These are phyloP conservation scores for Meiosimyza decipiens DNA, from an alignment of 2,888 invertebrate species.

Conservation along the genomic window DNA sequence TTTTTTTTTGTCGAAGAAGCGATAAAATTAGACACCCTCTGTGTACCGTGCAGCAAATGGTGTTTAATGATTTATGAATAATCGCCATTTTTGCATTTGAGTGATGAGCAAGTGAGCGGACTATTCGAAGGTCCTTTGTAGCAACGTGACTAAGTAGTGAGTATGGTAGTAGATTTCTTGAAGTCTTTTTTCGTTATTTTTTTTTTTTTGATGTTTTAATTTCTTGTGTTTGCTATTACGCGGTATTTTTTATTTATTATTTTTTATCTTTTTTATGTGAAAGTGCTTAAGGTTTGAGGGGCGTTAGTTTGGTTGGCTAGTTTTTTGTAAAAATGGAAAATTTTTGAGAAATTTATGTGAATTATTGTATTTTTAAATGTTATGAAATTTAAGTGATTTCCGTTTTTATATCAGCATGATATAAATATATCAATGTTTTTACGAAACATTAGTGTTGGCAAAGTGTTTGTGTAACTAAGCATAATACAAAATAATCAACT, in stretches of 20 bases:
- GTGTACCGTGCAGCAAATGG: conserved; percentile 55
- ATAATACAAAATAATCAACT: too few species aligned
- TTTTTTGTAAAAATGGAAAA: not conserved
- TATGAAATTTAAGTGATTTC: not conserved
- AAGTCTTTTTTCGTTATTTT: conserved; percentile 9
- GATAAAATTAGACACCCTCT: conserved; percentile 35
- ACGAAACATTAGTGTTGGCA: too few species aligned
- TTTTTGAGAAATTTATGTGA: conserved; percentile 23
- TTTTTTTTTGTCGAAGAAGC: conserved; percentile 44
- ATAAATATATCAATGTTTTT: too few species aligned
- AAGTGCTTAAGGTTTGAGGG: too few species aligned
- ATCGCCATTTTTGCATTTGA: conserved; percentile 63
- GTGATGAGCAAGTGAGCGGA: conserved; percentile 39
- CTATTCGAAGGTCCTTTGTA: not conserved
- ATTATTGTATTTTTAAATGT: conserved; percentile 23
- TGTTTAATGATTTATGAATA: conserved; percentile 66
- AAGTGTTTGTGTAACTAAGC: too few species aligned
- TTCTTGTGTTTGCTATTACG: not conserved
- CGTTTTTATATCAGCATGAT: not conserved
- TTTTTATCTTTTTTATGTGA: not conserved
- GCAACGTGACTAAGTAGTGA: not conserved
- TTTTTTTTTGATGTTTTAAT: not conserved
- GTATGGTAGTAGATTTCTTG: not conserved
- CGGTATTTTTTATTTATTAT: not conserved
- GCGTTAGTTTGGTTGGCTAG: not conserved